Conservation (phyloP, 2,888 invertebrate species). For the Euplagia quadripunctaria region DNA sequence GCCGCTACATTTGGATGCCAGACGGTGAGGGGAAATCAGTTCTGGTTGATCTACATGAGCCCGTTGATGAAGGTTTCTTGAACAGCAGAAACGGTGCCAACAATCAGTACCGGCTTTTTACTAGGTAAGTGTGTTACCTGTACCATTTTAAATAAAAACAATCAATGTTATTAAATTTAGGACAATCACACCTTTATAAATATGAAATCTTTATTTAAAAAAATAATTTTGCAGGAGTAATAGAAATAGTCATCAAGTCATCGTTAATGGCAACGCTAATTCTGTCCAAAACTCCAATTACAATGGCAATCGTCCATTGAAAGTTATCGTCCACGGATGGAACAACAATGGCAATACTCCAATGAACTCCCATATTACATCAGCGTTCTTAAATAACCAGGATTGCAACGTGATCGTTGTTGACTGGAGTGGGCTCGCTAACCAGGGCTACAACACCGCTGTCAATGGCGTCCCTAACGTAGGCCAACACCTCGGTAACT, state of each 20-base stretch:
- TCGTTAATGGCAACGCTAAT: conserved; percentile 55
- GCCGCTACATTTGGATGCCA: conserved; percentile 69
- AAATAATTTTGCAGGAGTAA: conserved; percentile 41
- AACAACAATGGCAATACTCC: conserved; percentile 65
- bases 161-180: neutral
- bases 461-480: conserved; percentile 63
- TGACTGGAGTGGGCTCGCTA: conserved; percentile 70
- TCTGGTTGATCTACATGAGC: conserved; percentile 61
- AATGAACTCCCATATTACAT: conserved; percentile 63
- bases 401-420: conserved; percentile 73
- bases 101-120: conserved; percentile 62
- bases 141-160: too few species aligned
- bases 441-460: conserved; percentile 56
- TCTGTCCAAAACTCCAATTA: conserved; percentile 62
- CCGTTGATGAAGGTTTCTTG: conserved; percentile 39
- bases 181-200: neutral
- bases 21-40: conserved; percentile 58
- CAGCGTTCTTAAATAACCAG: conserved; percentile 66
- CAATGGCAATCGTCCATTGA: conserved; percentile 52
- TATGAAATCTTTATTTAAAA: neutral
- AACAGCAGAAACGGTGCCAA: conserved; percentile 54
- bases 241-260: conserved; percentile 54
- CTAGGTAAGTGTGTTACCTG: conserved; percentile 43
- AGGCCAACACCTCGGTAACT: conserved; percentile 69
- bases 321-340: conserved; percentile 76